These are phyloP conservation scores for Lichenostomus cassidix DNA, from an alignment of 2,113 vertebrate genomes.

Conservation along the genomic window DNA sequence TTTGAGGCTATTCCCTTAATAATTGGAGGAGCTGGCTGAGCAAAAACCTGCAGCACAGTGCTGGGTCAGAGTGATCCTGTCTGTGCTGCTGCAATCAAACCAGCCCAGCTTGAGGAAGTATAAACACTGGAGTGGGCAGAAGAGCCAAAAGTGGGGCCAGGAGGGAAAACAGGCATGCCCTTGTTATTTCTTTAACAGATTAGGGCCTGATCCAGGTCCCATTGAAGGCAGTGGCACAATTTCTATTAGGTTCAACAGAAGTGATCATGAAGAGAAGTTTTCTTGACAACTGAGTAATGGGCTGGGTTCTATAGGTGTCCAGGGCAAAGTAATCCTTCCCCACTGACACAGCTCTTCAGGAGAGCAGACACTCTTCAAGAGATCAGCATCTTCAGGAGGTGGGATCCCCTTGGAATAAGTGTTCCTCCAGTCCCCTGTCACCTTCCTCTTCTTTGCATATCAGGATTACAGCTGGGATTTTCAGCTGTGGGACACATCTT, in stretches of 20 bases:
- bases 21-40: slow-evolving; percentile 26
- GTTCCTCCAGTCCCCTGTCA: background rate
- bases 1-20: slow-evolving; percentile 42
- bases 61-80: background rate
- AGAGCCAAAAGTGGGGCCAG: background rate
- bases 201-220: background rate
- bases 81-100: background rate
- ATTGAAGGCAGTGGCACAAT: background rate
- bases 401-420: background rate
- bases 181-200: slow-evolving; percentile 26
- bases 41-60: background rate
- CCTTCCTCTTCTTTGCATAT: background rate
- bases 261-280: background rate
- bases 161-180: background rate
- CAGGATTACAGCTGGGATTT: background rate
- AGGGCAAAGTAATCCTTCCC: background rate
- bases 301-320: background rate
- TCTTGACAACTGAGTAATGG: background rate
- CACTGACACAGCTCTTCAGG: background rate
- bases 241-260: background rate
- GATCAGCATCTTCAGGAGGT: background rate
- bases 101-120: background rate
- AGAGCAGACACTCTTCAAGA: background rate
- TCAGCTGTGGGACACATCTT: background rate
- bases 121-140: slow-evolving; percentile 1